phyloP scores from a whole-genome alignment of 2,797 vertebrate species.

The Anguilla pacifica region DNA sequence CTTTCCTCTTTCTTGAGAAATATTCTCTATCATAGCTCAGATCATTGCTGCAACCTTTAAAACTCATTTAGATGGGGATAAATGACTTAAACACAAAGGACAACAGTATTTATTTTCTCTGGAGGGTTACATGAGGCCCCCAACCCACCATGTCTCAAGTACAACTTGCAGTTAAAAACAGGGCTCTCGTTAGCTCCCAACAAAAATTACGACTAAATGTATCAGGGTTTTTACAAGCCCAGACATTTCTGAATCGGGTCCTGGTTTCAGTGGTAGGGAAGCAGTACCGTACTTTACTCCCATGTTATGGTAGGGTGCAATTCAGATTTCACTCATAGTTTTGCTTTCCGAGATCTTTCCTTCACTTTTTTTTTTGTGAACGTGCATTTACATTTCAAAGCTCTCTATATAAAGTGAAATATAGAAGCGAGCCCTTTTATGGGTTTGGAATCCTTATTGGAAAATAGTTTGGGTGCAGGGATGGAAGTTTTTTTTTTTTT shows the following conservation, averaged over 20 bases:
- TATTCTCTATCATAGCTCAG: neutral
- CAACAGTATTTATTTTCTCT: neutral
- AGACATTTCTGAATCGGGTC: slow-evolving; percentile 64
- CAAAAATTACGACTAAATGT: slow-evolving; percentile 69
- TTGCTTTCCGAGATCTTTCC: slow-evolving; percentile 61
- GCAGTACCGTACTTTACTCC: neutral
- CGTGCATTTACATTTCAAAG: slow-evolving; percentile 81
- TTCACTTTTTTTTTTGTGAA: slow-evolving; percentile 66
- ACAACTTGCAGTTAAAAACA: slow-evolving; percentile 63
- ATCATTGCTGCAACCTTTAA: neutral
- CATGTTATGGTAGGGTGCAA: slow-evolving; percentile 39
- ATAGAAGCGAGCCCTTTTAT: slow-evolving; percentile 73
- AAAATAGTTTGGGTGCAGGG: slow-evolving; percentile 69
- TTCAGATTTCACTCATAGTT: slow-evolving; percentile 74
- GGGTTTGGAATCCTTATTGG: slow-evolving; percentile 71
- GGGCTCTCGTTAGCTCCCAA: slow-evolving; percentile 68
- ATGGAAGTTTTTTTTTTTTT: slow-evolving; percentile 74
- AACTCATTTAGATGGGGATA: neutral
- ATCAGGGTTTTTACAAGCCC: slow-evolving; percentile 73
- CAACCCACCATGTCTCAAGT: slow-evolving; percentile 53
- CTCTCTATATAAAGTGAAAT: slow-evolving; percentile 70
- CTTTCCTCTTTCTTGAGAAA: neutral
- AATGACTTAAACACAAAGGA: neutral
- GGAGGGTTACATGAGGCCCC: neutral
- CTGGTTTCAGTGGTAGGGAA: neutral